A percentile compares a stretch with the other conserved stretches of the same genome.
Conservation (phyloP, 92 coral and sea anemone genomes). For the Virgularia gustaviana region DNA sequence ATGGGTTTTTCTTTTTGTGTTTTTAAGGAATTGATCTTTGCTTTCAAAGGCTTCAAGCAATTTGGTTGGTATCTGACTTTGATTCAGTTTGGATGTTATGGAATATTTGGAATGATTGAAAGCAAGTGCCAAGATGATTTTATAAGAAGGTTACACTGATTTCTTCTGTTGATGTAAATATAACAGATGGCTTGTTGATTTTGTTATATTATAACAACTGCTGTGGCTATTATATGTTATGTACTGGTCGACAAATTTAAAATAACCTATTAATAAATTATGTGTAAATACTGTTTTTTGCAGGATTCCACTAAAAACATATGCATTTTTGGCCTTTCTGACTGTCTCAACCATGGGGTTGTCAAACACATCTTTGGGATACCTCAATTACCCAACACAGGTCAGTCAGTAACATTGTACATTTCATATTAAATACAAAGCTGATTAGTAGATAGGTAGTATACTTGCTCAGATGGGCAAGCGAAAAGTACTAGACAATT, state of each 20-base stretch:
- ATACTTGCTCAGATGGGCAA: background rate
- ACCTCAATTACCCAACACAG: conserved; percentile 94
- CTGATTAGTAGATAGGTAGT: background rate
- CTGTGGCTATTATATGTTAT: background rate
- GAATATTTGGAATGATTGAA: conserved; percentile 79
- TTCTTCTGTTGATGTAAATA: background rate
- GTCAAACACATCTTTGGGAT: conserved; percentile 80
- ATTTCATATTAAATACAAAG: no score
- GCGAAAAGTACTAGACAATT: no score
- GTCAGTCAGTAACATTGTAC: conserved; percentile 54
- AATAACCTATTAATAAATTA: no score
- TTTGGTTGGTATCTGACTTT: conserved; percentile 95
- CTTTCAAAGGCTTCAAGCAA: conserved; percentile 81
- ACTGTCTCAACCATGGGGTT: conserved; percentile 98
- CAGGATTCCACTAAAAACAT: conserved; percentile 85
- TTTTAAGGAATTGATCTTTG: conserved; percentile 89
- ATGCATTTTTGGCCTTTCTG: conserved; percentile 74
- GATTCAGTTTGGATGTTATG: conserved; percentile 85
- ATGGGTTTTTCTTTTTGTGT: background rate
- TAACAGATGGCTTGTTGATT: background rate
- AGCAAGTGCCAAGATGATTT: conserved; percentile 58
- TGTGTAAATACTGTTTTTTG: no score
- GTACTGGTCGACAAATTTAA: no score
- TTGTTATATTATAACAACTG: no score
- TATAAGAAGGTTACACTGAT: conserved; percentile 75